Base-by-base conservation (phyloP, 2,113 vertebrate genomes). In the Peromyscus californicus region DNA sequence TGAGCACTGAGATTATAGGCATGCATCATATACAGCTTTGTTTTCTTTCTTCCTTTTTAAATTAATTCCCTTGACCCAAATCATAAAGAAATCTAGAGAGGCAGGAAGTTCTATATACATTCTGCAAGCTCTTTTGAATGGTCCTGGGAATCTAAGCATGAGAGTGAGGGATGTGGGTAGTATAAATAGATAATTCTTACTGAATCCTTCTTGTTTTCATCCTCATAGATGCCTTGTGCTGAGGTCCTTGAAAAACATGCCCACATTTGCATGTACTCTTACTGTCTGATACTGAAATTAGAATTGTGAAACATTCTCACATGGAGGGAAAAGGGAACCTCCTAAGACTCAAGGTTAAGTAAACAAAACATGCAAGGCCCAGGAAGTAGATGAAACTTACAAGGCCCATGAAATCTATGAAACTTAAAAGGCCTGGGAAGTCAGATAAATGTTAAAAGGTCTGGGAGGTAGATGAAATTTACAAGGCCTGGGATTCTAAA, bases 1-100 rank as follows among this genome's bases (percentile, higher is more conserved):
- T 51, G 42, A 11, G 31, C 69, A 16, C 42, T 51, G 3, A 19
- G 31, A 87, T 69, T 51, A 12, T 19, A 51, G 21, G 4, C 31
- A 19, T 69, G 31, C 12, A 51, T 9, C 10, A 51, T 15, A 48
- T 31, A 29, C 24, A 63, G 12, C 24, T 33, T 33, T 82, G 13
- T 7, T 78, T 78, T 29, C 76, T 79, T 51, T 79, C 3, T 79
- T 82, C n/a, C 19, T 59, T 59, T 31, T 42, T 8, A 67, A 39
- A 88, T 97, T 94, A 98, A 98, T 97, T 96, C 92, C 84, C 85
- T 96, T 97, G 96, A 98, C 95, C 96, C 95, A 98, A 98, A 96
- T 97, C 97, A 89, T 90, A 86, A 98, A 93, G 96, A 98, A 89
- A 94, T 96, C 97, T 26, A 63, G 36, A 98, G 93, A 94, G 93